Percentiles rank a stretch among this genome's conserved stretches.
Evolutionary conservation across 2,888 invertebrate species (phyloP).

Genomic region (Nudaria mundana): DNA sequence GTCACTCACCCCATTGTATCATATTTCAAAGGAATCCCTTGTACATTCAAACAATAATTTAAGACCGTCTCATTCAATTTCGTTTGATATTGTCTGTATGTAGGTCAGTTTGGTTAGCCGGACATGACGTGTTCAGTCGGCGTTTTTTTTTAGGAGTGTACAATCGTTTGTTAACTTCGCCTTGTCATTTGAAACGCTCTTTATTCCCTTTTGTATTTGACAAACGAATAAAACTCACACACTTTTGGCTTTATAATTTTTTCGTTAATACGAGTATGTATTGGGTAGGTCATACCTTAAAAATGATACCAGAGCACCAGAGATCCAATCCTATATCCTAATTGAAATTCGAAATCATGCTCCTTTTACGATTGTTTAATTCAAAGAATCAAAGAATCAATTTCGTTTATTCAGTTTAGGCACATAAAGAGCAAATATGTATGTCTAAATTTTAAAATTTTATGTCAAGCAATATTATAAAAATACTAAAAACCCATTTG

Average conservation of each 20-base stretch:
- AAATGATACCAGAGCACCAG: too few species aligned
- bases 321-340: too few species aligned
- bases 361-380: too few species aligned
- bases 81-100: conserved; percentile 40
- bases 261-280: too few species aligned
- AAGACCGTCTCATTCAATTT: conserved; percentile 47
- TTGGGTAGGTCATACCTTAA: too few species aligned
- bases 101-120: conserved; percentile 40
- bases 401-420: too few species aligned
- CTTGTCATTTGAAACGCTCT: conserved; percentile 17
- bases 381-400: too few species aligned
- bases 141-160: conserved; percentile 28
- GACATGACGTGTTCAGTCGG: conserved; percentile 32
- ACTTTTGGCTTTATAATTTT: neutral
- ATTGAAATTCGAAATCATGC: too few species aligned
- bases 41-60: conserved; percentile 48
- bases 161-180: conserved; percentile 14
- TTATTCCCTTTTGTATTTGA: conserved; percentile 13
- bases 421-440: too few species aligned
- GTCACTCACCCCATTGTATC: conserved; percentile 44
- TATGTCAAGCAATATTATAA: too few species aligned
- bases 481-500: too few species aligned
- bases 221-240: conserved; percentile 2
- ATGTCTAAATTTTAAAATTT: too few species aligned
- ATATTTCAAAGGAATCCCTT: conserved; percentile 34